phyloP scores from a whole-genome alignment of 2,888 invertebrate species.

The Eudasyphora cyanicolor region DNA sequence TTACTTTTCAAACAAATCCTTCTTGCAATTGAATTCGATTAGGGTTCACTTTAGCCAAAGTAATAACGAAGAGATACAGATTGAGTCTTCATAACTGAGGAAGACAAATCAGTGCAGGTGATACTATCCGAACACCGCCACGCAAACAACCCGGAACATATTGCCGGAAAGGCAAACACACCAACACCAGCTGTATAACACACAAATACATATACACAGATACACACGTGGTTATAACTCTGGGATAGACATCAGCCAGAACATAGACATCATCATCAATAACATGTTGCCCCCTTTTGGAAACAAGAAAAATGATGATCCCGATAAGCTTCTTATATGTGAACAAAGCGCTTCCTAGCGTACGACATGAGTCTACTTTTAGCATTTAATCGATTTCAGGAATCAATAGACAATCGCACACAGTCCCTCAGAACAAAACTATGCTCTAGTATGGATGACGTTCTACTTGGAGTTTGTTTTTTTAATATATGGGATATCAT shows the following conservation, averaged over 20 bases:
- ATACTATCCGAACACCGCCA: conserved; percentile 34
- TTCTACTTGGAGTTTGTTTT: conserved; percentile 19
- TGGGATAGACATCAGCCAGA: conserved; percentile 23
- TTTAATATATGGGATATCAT: conserved; percentile 44
- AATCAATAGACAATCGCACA: conserved; percentile 58
- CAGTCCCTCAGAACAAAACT: conserved; percentile 6
- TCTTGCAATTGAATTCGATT: conserved; percentile 57
- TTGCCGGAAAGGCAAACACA: conserved; percentile 23
- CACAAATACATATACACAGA: background rate
- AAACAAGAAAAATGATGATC: conserved; percentile 64
- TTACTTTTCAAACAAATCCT: conserved; percentile 45
- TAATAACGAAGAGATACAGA: conserved; percentile 14
- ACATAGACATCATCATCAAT: conserved; percentile 55
- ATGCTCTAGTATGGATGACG: conserved; percentile 5
- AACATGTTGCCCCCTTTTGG: conserved; percentile 47
- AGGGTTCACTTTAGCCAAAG: conserved; percentile 33
- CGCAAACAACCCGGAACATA: conserved; percentile 31
- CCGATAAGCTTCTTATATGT: conserved; percentile 63
- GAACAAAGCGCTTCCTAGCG: conserved; percentile 52
- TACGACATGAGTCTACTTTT: conserved; percentile 46
- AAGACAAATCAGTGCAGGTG: conserved; percentile 65
- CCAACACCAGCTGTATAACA: background rate
- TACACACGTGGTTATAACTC: too few relatives aligned
- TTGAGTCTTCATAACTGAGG: conserved; percentile 40
- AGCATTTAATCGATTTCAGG: conserved; percentile 61